Percentiles rank a stretch among this genome's conserved stretches.
Conservation (phyloP, 2,113 vertebrate genomes). For the Mesoclemmys tuberculata region DNA sequence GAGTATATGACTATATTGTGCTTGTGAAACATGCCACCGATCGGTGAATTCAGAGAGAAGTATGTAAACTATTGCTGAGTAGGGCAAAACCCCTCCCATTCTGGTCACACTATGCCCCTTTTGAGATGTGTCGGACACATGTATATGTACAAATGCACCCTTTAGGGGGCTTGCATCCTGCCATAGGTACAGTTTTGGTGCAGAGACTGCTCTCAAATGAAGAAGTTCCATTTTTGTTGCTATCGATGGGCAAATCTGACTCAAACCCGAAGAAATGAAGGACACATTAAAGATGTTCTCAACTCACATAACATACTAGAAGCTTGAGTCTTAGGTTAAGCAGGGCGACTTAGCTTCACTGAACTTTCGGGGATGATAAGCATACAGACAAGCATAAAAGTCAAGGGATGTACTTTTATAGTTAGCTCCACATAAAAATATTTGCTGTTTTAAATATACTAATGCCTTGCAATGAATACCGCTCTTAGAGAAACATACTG, state of each 20-base stretch:
- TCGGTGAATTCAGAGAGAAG: neutral
- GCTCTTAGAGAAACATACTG: rapidly evolving
- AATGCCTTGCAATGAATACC: rapidly evolving
- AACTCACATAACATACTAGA: neutral
- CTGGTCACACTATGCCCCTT: rapidly evolving
- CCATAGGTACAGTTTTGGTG: neutral
- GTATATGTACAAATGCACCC: rapidly evolving
- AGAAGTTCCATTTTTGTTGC: neutral
- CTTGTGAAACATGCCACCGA: neutral
- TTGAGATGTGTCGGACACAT: rapidly evolving
- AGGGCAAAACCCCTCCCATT: too few relatives aligned
- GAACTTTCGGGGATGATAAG: rapidly evolving
- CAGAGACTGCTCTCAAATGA: neutral
- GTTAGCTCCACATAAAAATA: neutral
- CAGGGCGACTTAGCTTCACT: neutral
- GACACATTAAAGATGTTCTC: neutral
- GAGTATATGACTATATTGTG: neutral
- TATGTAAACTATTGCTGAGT: neutral
- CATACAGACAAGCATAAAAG: neutral
- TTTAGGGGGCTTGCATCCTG: neutral
- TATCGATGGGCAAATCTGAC: neutral
- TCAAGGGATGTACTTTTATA: neutral
- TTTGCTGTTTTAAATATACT: rapidly evolving
- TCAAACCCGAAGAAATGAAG: neutral
- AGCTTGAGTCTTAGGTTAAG: neutral